A percentile compares a stretch with the other conserved stretches of the same genome.
Conservation (phyloP, 1,140 invertebrate genomes). For the Leguminivora glycinivorella region DNA sequence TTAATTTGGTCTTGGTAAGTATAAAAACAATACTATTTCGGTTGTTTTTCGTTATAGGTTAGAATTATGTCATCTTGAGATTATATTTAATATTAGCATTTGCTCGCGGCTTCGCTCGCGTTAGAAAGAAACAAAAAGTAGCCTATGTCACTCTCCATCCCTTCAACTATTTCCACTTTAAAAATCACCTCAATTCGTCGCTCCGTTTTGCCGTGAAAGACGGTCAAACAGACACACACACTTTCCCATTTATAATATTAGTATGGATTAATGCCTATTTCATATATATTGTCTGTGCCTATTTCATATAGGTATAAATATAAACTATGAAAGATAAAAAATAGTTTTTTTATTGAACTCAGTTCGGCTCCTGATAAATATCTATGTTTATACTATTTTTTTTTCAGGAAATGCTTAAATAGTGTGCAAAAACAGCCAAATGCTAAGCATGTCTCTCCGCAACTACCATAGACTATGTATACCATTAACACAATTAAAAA, state of each 20-base stretch:
- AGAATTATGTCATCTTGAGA: conserved; percentile 21
- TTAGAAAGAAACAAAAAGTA: no score
- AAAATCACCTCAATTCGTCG: no score
- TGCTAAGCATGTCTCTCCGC: background rate
- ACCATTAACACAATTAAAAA: conserved; percentile 7
- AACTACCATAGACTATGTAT: background rate
- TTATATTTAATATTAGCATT: no score
- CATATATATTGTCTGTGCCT: background rate
- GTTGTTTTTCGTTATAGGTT: background rate
- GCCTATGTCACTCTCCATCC: no score
- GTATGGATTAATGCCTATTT: background rate
- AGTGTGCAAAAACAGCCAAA: background rate
- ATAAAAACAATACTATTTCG: background rate
- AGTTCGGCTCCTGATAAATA: background rate
- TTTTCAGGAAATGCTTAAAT: conserved; percentile 3
- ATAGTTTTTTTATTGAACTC: no score
- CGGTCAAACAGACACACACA: no score
- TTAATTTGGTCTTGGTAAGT: background rate
- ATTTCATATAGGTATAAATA: background rate
- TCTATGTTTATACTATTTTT: background rate
- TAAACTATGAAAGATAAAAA: background rate
- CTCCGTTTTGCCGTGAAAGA: no score
- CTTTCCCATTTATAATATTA: background rate
- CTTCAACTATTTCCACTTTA: no score
- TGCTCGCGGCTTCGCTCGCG: no score